Conservation (phyloP, 2,797 vertebrate species). For the Peromyscus attwateri region DNA sequence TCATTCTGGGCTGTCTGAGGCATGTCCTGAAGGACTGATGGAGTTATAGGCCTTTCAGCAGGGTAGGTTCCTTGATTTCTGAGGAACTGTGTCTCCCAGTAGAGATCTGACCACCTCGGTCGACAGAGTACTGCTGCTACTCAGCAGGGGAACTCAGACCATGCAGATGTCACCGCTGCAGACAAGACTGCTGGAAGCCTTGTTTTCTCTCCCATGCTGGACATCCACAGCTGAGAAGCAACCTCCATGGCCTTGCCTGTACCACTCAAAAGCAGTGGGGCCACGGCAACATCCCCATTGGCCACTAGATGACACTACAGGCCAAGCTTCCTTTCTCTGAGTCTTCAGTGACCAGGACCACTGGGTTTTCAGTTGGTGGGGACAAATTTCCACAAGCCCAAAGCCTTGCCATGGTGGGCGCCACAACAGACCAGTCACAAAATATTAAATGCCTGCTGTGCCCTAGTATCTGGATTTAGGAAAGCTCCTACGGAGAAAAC, state of each 20-base stretch:
- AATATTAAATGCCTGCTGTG: neutral
- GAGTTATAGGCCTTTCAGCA: neutral
- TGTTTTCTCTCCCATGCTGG: neutral
- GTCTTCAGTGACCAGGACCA: neutral
- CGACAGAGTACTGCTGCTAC: neutral
- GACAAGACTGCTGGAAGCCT: neutral
- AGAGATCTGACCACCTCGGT: neutral
- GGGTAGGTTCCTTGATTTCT: neutral
- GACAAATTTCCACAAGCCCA: neutral
- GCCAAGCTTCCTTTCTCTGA: neutral
- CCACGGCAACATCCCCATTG: neutral
- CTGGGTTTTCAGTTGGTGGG: neutral
- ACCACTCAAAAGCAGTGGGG: neutral
- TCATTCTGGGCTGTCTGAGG: no score
- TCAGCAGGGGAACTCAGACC: neutral
- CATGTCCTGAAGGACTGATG: neutral
- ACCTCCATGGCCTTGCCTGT: neutral
- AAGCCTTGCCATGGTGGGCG: neutral
- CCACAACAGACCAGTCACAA: neutral
- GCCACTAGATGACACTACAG: slow-evolving; percentile 34
- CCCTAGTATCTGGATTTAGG: slow-evolving; percentile 6
- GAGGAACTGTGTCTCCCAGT: neutral
- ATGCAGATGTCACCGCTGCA: neutral
- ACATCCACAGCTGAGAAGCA: neutral
- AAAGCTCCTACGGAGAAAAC: neutral